Base-by-base conservation (phyloP, 2,888 invertebrate genomes). In the Ornithoptera priamus region DNA sequence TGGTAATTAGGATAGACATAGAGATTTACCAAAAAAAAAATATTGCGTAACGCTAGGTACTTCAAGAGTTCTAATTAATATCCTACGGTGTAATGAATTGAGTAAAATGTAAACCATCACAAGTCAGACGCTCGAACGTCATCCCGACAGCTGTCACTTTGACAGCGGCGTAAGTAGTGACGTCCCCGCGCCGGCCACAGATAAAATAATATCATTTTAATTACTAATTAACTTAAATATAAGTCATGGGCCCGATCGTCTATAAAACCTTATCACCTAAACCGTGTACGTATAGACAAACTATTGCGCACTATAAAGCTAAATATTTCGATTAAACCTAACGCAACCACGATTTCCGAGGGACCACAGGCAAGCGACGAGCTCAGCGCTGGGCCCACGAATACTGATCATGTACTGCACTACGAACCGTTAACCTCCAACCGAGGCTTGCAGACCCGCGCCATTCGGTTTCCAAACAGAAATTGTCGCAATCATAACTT, bases 201-300 rank as follows among this genome's bases (percentile, higher is more conserved):
- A 64, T 72, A 72, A 72, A 72, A 72, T 70, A 73, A 75, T 72
- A 73, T 77, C 78, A 79, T 78, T 77, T 74, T 70, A 71, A 24
- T 59, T 64, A 75, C 69, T 80, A 87, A 85, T 85, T 84, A 89
- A 91, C 90, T 89, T 90, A 89, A 83, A 77, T 78, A 86, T 89
- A 92, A 90, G 92, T 92, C 92, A 92, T 92, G 92, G 91, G 91
- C 90, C 89, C 91, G 84, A 87, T 86, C 83, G 84, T 85, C 90
- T 89, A 88, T 85, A 87, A 87, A 88, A 88, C 80, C 88, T 88
- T 89, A 88, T 81, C 75, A 73, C 73, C 81, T 87, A 86, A 80
- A 80, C 78, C 72, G 75, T 82, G 81, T 85, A 87, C 81, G 84
- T 89, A 89, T 85, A 90, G 89, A 90, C 87, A 82, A 85, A 85